Percentiles rank a stretch among this genome's conserved stretches.
Evolutionary conservation across 2,888 invertebrate genomes (phyloP).

Genomic region (Ferdinandea cuprea): DNA sequence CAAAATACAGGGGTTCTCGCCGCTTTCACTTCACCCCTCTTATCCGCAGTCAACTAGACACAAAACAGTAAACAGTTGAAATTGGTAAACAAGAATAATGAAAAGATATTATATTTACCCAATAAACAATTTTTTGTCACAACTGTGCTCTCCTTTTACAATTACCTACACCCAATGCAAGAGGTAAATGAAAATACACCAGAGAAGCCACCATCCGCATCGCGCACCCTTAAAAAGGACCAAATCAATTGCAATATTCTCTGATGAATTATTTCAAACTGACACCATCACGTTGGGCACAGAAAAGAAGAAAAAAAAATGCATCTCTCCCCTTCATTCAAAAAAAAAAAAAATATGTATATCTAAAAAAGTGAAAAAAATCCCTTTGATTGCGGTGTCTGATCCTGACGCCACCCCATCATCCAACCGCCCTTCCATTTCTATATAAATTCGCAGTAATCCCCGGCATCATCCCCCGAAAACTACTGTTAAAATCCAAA

Average conservation of each 20-base stretch:
- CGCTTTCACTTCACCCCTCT: too few species aligned
- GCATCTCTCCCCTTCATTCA: slow-evolving; percentile 47
- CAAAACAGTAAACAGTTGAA: not conserved
- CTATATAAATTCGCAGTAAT: not conserved
- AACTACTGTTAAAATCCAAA: slow-evolving; percentile 38
- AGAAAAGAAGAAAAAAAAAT: slow-evolving; percentile 58
- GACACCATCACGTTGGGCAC: slow-evolving; percentile 59
- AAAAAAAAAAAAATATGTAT: slow-evolving; percentile 13
- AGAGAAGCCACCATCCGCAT: slow-evolving; percentile 46
- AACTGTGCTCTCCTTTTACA: slow-evolving; percentile 67
- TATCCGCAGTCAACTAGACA: not conserved
- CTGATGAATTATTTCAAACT: slow-evolving; percentile 60
- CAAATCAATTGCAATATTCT: slow-evolving; percentile 49
- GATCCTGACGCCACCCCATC: slow-evolving; percentile 49
- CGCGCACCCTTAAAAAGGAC: too few species aligned
- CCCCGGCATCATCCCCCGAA: slow-evolving; percentile 36
- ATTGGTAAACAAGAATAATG: slow-evolving; percentile 36
- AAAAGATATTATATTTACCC: slow-evolving; percentile 57
- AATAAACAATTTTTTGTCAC: slow-evolving; percentile 70
- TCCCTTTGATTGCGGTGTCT: slow-evolving; percentile 71
- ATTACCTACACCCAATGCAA: slow-evolving; percentile 52
- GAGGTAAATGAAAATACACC: slow-evolving; percentile 61
- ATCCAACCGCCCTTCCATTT: slow-evolving; percentile 8
- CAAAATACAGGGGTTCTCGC: too few species aligned
- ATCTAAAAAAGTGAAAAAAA: slow-evolving; percentile 19